phyloP scores from a whole-genome alignment of 2,888 invertebrate genomes.

The Amiota mariae region DNA sequence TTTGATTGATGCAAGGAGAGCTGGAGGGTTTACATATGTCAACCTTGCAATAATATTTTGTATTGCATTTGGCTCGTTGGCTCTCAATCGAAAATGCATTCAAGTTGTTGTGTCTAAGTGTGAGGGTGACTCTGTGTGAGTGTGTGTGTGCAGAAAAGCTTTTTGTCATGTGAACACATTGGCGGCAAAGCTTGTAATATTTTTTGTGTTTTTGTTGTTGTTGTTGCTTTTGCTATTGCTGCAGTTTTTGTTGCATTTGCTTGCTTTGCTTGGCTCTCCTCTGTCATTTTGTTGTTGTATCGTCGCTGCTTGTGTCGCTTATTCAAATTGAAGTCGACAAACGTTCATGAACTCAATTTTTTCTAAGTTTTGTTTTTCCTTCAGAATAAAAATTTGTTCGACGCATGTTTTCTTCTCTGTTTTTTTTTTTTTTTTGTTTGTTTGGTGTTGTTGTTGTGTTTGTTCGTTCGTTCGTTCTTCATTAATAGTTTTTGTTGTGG shows the following conservation, averaged over 20 bases:
- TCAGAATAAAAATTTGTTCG: conserved; percentile 46
- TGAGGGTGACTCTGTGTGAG: conserved; percentile 20
- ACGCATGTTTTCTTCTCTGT: conserved; percentile 7
- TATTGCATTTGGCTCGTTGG: conserved; percentile 38
- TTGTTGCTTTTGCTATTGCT: conserved; percentile 34
- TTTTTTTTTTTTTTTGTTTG: neutral
- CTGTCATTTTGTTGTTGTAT: conserved; percentile 34
- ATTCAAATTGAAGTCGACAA: conserved; percentile 69
- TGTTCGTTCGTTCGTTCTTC: neutral
- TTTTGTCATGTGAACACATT: conserved; percentile 58
- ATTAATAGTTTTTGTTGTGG: conserved; percentile 29
- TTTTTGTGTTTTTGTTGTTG: conserved; percentile 28
- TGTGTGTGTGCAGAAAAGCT: conserved; percentile 29
- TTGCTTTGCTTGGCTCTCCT: conserved; percentile 25
- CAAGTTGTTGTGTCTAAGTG: neutral
- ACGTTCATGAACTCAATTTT: conserved; percentile 70
- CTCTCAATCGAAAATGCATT: neutral
- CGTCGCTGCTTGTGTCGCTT: conserved; percentile 27
- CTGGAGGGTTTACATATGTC: conserved; percentile 42
- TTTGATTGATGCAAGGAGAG: conserved; percentile 1
- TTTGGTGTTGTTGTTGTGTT: neutral
- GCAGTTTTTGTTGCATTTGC: conserved; percentile 20
- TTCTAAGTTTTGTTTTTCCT: conserved; percentile 51
- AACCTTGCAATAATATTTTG: conserved; percentile 58
- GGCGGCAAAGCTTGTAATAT: conserved; percentile 40